Evolutionary conservation across 2,113 vertebrate species (phyloP).

Genomic region (Capricornis sumatraensis): DNA sequence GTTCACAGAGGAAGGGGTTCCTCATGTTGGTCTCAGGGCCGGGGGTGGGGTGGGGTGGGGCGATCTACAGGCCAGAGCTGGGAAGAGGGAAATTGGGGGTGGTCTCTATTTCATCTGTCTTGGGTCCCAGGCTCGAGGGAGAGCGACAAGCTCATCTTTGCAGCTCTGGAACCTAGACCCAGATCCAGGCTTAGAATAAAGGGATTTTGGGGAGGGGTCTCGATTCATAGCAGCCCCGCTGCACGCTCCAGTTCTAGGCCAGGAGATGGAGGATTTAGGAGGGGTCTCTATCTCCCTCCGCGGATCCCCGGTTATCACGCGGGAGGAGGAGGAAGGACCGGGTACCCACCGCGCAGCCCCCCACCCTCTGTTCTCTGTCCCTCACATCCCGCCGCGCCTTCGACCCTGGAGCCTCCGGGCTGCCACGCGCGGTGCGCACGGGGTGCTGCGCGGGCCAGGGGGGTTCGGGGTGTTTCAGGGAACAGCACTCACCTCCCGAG

Average conservation of each 20-base stretch:
- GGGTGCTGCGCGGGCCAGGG: not conserved
- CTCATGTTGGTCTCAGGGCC: not conserved
- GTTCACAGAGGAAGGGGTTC: not conserved
- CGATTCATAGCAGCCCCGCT: not conserved
- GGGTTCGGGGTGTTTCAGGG: not conserved
- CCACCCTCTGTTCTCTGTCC: not conserved
- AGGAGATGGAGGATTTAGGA: not conserved
- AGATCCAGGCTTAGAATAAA: conserved; percentile 58
- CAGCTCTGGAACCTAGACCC: not conserved
- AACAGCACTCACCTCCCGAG: conserved; percentile 52
- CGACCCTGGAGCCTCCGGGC: not conserved
- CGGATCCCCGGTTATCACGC: not conserved
- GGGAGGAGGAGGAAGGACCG: too few relatives aligned
- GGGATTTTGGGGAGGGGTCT: conserved; percentile 50
- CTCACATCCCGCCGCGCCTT: not conserved
- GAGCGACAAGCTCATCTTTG: not conserved
- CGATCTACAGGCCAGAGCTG: not conserved
- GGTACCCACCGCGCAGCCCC: not conserved
- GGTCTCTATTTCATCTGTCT: not conserved
- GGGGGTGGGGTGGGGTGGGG: not conserved
- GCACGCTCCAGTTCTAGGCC: not conserved
- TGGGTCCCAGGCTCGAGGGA: not conserved
- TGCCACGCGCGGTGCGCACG: not conserved
- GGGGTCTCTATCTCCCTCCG: not conserved
- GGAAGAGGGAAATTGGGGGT: not conserved